These are phyloP conservation scores for Lynx canadensis DNA, from an alignment of 2,113 vertebrate genomes.

Conservation along the genomic window DNA sequence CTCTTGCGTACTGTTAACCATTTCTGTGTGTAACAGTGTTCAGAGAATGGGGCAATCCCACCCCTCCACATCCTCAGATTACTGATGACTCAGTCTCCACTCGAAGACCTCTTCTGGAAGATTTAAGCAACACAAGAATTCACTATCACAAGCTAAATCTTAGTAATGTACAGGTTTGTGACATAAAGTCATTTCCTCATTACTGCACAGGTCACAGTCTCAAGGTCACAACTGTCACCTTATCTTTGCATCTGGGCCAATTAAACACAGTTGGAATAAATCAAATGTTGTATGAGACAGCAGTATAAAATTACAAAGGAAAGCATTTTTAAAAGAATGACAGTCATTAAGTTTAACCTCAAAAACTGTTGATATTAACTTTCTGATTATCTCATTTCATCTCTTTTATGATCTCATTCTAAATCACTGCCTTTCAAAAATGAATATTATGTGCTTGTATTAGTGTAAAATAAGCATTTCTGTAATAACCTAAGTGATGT, in stretches of 20 bases:
- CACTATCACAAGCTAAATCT: neutral
- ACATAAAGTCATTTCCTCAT: neutral
- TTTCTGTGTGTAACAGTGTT: neutral
- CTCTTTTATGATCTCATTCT: constrained; percentile 39
- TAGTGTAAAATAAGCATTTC: neutral
- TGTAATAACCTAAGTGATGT: neutral
- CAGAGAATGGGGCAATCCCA: fast-evolving
- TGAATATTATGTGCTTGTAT: neutral
- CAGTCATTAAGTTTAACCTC: constrained; percentile 5
- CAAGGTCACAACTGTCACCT: neutral
- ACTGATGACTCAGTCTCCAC: neutral
- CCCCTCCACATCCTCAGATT: neutral
- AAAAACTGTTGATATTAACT: neutral
- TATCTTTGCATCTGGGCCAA: neutral
- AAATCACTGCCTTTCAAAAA: constrained; percentile 48
- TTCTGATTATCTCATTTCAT: constrained; percentile 56
- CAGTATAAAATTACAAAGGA: neutral
- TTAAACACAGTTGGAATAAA: neutral
- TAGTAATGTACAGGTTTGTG: neutral
- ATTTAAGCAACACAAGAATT: neutral
- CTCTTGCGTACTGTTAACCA: fast-evolving
- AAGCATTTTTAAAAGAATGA: neutral
- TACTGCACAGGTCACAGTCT: neutral
- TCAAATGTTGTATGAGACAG: neutral
- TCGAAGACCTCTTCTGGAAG: neutral